Evolutionary conservation across 2,797 vertebrate species (phyloP), one percentile per base, ranked within the genome.

Genomic region (Diplodus puntazzo): DNA sequence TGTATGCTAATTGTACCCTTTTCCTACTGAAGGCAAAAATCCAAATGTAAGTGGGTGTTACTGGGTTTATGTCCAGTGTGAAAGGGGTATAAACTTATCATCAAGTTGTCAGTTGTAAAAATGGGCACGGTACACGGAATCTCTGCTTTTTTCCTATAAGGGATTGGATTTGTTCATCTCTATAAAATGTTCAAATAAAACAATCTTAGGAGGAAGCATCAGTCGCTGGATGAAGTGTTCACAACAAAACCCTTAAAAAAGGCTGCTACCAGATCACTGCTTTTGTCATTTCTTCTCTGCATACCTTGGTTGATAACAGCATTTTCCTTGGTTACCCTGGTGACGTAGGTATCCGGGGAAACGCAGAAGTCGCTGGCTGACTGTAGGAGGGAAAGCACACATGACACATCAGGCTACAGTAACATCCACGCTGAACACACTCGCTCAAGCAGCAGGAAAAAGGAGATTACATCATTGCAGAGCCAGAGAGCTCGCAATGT

Each of bases 341-440:
- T 95, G 89, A 99, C 90, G 1, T 96, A 99, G 77, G 95, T 92
- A 85, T 99, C 96, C 0, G 98, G 98, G 82, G 96, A 96, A 62
- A 97, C 93, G 53, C 98, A 99, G 91, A 99, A 99, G 91, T 99
- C 98, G 50, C 98, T 98, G 93, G 97, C 96, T 52, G 96, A 97
- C 98, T 99, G 89, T 69, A 60, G 77, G 75, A 83, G 69, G 58
- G 59, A 48, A 50, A 80, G 58, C 63, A 85, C 76, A 88, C 71
- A 80, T 67, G 55, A 84, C 75, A 85, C 74, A 79, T 82, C 66
- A 80, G 65, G 54, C 74, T 81, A 82, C 79, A 87, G 80, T 69
- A 75, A 52, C 55, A 61, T 60, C 48, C 43, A 5, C 48, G 6
- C 54, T 59, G 53, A 80, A 68, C 57, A 55, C 57, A 34, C 79